Conservation (phyloP, 2,888 invertebrate genomes). For the Pristionchus arcanus region DNA sequence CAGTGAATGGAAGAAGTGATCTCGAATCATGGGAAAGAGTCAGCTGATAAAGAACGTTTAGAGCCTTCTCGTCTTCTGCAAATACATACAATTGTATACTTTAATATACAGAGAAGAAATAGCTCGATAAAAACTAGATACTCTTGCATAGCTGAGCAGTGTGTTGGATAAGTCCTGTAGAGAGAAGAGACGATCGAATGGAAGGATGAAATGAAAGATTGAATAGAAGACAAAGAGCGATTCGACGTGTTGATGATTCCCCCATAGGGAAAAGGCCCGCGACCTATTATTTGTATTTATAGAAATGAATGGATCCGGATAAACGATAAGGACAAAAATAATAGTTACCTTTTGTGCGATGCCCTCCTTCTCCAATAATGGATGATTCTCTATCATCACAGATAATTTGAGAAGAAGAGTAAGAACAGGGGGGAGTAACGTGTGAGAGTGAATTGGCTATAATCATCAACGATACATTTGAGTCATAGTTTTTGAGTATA, state of each 20-base stretch:
- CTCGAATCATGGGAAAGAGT: slow-evolving; percentile 96
- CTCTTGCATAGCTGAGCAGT: slow-evolving; percentile 38
- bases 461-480: not conserved
- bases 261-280: slow-evolving; percentile 17
- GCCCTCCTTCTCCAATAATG: slow-evolving; percentile 86
- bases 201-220: slow-evolving; percentile 51
- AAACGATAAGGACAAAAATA: not conserved
- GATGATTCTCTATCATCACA: slow-evolving; percentile 94
- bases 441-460: slow-evolving; percentile 80
- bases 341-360: slow-evolving; percentile 69
- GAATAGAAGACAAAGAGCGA: slow-evolving; percentile 46
- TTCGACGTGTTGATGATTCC: not conserved
- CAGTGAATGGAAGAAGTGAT: slow-evolving; percentile 93
- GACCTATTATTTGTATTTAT: not conserved
- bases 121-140: not conserved
- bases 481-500: not conserved
- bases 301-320: not conserved
- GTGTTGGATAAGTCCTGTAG: slow-evolving; percentile 27
- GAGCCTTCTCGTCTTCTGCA: slow-evolving; percentile 61
- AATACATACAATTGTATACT: not conserved
- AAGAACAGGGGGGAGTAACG: slow-evolving; percentile 81
- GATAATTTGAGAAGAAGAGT: slow-evolving; percentile 93
- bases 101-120: not conserved
- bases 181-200: slow-evolving; percentile 39
- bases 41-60: slow-evolving; percentile 88